Percentiles rank a stretch among this genome's conserved stretches.
phyloP scores from a whole-genome alignment of 2,113 vertebrate genomes.

The Cygnus buccinator region DNA sequence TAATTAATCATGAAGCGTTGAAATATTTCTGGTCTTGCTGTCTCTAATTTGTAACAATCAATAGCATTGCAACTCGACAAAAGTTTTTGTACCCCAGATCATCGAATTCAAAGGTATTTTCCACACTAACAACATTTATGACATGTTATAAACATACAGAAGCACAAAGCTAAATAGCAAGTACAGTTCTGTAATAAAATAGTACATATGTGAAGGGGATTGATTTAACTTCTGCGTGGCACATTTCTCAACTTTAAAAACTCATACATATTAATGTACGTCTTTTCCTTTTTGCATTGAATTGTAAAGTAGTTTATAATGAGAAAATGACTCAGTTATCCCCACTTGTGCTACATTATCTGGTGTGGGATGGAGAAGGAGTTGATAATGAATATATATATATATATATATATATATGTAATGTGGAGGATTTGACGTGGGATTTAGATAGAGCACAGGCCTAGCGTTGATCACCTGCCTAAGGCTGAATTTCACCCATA shows the following conservation, averaged over 20 bases:
- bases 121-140: background rate
- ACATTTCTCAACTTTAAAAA: slow-evolving; percentile 21
- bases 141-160: background rate
- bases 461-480: background rate
- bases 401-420: background rate
- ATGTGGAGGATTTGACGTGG: background rate
- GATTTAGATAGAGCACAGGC: background rate
- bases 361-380: slow-evolving; percentile 22
- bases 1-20: background rate
- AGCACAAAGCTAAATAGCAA: background rate
- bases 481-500: background rate
- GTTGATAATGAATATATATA: slow-evolving; percentile 5
- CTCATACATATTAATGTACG: slow-evolving; percentile 49
- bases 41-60: background rate
- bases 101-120: background rate
- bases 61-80: background rate
- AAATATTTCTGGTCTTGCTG: background rate
- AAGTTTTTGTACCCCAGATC: background rate
- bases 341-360: slow-evolving; percentile 42
- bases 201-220: slow-evolving; percentile 12
- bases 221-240: slow-evolving; percentile 10
- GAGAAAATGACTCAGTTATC: slow-evolving; percentile 65
- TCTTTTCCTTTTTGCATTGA: background rate
- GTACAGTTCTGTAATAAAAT: background rate
- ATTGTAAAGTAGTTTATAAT: slow-evolving; percentile 66